Conservation (phyloP, 2,113 vertebrate species). For the Tringa solitaria region DNA sequence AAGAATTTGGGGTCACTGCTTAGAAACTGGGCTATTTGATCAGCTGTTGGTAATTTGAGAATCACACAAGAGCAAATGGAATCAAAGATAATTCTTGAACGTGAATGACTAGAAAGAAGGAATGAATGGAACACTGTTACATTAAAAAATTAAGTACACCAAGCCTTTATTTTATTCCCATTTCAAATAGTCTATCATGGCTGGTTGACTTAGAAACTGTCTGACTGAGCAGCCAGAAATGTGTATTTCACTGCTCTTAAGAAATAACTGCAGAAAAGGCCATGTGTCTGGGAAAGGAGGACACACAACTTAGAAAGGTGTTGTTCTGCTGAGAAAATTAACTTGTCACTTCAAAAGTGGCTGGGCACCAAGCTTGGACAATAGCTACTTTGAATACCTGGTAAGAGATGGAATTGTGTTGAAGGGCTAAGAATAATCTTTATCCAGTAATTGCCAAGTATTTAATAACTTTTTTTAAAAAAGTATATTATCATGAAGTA, state of each 20-base stretch:
- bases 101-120: slow-evolving; percentile 39
- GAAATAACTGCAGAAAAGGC: neutral
- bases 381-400: neutral
- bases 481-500: neutral
- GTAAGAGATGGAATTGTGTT: neutral
- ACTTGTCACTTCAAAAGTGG: slow-evolving; percentile 1
- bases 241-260: neutral
- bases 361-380: neutral
- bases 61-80: slow-evolving; percentile 66
- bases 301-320: neutral
- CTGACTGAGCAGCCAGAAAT: neutral
- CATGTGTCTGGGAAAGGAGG: neutral
- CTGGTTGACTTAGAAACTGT: slow-evolving; percentile 11
- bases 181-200: neutral
- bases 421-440: slow-evolving; percentile 25
- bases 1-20: slow-evolving; percentile 54
- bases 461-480: neutral
- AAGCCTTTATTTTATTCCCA: neutral
- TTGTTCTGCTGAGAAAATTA: neutral
- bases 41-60: slow-evolving; percentile 78
- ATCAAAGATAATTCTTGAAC: slow-evolving; percentile 67
- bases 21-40: slow-evolving; percentile 70
- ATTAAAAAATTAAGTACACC: neutral
- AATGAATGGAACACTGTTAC: neutral
- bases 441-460: slow-evolving; percentile 16